Percentiles rank a stretch among this genome's conserved stretches.
Evolutionary conservation across 2,797 vertebrate genomes (phyloP).

Genomic region (Chromis chromis): DNA sequence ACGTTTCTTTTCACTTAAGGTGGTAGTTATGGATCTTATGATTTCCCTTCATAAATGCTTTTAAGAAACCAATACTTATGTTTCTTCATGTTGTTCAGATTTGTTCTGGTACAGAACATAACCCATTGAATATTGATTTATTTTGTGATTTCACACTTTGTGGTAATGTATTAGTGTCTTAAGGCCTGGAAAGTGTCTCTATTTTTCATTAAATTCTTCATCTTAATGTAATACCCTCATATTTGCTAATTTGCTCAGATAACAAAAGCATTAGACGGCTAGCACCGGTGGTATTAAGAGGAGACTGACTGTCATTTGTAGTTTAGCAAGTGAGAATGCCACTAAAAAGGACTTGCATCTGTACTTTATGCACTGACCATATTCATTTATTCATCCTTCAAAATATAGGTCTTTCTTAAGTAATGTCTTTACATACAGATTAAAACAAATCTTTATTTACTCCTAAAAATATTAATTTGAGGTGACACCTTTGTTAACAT

Average conservation of each 20-base stretch:
- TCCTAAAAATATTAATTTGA: neutral
- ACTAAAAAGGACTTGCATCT: neutral
- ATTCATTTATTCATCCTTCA: no score
- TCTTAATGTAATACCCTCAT: neutral
- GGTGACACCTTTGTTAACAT: neutral
- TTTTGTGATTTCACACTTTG: neutral
- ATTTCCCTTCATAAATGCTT: neutral
- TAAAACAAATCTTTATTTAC: neutral
- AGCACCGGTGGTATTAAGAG: neutral
- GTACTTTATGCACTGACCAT: no score
- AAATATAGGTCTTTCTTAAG: no score
- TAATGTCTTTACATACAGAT: no score
- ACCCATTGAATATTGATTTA: no score
- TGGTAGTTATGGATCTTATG: neutral
- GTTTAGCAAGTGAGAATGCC: neutral
- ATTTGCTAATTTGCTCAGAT: neutral
- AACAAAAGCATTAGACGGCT: neutral
- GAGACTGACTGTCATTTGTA: neutral
- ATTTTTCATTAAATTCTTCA: neutral
- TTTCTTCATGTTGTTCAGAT: neutral
- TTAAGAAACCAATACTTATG: neutral
- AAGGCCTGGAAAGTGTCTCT: neutral
- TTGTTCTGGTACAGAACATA: neutral
- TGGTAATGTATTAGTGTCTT: neutral
- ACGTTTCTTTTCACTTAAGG: neutral